These are phyloP conservation scores for Calidris pugnax DNA, from an alignment of 2,113 vertebrate species.

Conservation along the genomic window DNA sequence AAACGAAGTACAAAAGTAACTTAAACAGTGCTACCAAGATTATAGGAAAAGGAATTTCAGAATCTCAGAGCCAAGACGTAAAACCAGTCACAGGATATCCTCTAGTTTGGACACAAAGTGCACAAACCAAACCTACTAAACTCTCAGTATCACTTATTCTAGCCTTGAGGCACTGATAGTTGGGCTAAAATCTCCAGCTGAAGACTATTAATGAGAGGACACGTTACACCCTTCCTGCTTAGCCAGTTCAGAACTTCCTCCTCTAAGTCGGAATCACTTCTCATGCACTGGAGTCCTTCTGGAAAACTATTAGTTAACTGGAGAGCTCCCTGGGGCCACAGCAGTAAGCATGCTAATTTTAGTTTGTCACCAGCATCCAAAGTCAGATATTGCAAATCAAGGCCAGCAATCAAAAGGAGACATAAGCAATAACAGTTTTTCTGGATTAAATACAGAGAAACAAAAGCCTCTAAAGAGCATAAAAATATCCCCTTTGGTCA, in stretches of 20 bases:
- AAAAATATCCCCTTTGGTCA: neutral
- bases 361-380: neutral
- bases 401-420: neutral
- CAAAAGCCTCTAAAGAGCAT: neutral
- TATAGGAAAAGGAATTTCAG: neutral
- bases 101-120: neutral
- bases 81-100: neutral
- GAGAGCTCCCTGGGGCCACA: neutral
- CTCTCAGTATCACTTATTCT: neutral
- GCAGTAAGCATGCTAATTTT: constrained; percentile 15
- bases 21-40: neutral
- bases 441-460: neutral
- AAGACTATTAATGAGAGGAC: neutral
- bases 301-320: constrained; percentile 16
- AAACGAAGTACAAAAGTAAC: neutral
- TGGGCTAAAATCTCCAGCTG: neutral
- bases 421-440: neutral
- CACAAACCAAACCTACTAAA: neutral
- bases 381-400: neutral
- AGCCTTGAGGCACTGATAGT: neutral
- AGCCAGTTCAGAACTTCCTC: constrained; percentile 23
- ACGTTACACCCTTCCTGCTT: constrained; percentile 53
- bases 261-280: neutral
- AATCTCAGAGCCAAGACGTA: neutral
- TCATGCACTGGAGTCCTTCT: neutral